These are phyloP conservation scores for Muschampia staudingeri DNA, from an alignment of 2,888 invertebrate species.

Conservation along the genomic window DNA sequence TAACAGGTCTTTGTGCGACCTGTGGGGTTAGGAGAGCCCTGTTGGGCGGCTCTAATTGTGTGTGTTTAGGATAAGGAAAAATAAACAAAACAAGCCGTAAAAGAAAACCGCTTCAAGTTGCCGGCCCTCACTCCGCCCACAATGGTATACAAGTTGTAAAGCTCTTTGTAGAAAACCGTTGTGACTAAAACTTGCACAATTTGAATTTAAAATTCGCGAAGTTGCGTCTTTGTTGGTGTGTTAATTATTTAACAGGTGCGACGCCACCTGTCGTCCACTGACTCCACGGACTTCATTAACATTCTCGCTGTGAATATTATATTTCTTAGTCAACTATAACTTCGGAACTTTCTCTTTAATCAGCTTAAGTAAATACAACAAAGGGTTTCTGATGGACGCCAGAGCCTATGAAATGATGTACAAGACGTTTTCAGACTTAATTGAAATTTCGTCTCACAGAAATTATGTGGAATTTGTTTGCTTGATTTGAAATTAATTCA, in stretches of 20 bases:
- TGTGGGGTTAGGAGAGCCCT: conserved; percentile 28
- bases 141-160: conserved; percentile 55
- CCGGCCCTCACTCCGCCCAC: conserved; percentile 51
- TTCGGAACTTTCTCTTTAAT: conserved; percentile 38
- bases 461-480: conserved; percentile 3
- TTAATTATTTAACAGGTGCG: conserved; percentile 84
- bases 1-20: conserved; percentile 39
- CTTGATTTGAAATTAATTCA: conserved; percentile 28
- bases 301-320: conserved; percentile 67
- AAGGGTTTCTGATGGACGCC: conserved; percentile 34
- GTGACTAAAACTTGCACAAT: conserved; percentile 78
- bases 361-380: conserved; percentile 48
- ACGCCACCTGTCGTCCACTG: conserved; percentile 79
- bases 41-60: conserved; percentile 65
- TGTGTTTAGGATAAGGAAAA: conserved; percentile 70
- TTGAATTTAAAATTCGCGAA: conserved; percentile 87
- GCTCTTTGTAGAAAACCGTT: conserved; percentile 69
- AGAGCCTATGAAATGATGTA: conserved; percentile 13
- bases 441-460: conserved; percentile 22
- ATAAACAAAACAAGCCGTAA: conserved; percentile 65
- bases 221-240: conserved; percentile 78
- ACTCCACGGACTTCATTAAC: conserved; percentile 63
- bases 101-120: conserved; percentile 64
- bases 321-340: conserved; percentile 54
- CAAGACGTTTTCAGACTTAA: conserved; percentile 12